Evolutionary conservation across 2,888 invertebrate species (phyloP).

Genomic region (Myathropa florea): DNA sequence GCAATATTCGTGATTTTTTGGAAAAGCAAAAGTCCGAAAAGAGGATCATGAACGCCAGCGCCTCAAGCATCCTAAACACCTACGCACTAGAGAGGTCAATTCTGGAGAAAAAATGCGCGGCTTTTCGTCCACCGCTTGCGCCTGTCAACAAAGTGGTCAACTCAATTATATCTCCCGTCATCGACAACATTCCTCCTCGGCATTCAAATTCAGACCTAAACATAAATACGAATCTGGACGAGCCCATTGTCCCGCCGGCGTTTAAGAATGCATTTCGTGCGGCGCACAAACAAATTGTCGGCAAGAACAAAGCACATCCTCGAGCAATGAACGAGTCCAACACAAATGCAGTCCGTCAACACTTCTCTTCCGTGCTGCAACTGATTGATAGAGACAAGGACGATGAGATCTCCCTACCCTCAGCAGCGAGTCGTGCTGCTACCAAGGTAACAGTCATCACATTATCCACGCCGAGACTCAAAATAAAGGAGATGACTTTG

Average conservation of each 20-base stretch:
- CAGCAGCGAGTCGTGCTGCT: neutral
- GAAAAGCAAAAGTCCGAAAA: conserved; percentile 73
- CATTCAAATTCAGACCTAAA: conserved; percentile 30
- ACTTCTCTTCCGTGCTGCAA: neutral
- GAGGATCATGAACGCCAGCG: conserved; percentile 56
- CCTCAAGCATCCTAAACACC: conserved; percentile 69
- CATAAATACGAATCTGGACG: conserved; percentile 24
- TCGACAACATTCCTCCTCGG: neutral
- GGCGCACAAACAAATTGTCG: conserved; percentile 47
- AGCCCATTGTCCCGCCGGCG: neutral
- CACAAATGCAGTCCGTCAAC: conserved; percentile 30
- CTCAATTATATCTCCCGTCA: neutral
- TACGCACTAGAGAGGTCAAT: conserved; percentile 70
- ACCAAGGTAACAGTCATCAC: neutral
- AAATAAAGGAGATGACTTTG: conserved; percentile 52
- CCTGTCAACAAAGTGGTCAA: neutral
- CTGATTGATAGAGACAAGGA: conserved; percentile 35
- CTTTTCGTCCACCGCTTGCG: conserved; percentile 8
- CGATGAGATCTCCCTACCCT: neutral
- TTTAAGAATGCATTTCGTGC: conserved; percentile 72
- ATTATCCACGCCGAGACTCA: conserved; percentile 47
- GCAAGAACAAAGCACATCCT: conserved; percentile 47
- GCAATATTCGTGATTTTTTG: conserved; percentile 76
- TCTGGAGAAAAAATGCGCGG: conserved; percentile 50
- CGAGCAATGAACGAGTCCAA: conserved; percentile 19